These are phyloP conservation scores for Luehdorfia chinensis DNA, from an alignment of 1,140 invertebrate species.

Conservation along the genomic window DNA sequence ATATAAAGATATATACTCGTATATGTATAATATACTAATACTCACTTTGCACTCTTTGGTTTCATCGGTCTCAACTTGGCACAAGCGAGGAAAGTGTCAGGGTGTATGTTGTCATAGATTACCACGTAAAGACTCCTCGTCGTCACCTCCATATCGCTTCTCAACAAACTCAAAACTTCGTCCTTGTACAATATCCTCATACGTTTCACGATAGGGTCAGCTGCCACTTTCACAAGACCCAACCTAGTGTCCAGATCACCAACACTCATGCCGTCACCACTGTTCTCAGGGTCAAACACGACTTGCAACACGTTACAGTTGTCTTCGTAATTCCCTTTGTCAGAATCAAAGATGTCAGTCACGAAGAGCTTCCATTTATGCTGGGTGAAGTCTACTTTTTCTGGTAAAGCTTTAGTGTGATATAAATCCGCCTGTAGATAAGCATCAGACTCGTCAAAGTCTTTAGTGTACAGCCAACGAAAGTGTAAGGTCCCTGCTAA, in stretches of 20 bases:
- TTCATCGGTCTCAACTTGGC: slow-evolving; percentile 86
- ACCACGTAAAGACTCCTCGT: slow-evolving; percentile 89
- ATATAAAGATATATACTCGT: too few relatives aligned
- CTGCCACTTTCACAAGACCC: slow-evolving; percentile 84
- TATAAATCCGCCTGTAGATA: slow-evolving; percentile 86
- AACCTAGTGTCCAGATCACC: slow-evolving; percentile 89
- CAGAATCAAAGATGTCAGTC: slow-evolving; percentile 91
- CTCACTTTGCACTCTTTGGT: slow-evolving; percentile 84
- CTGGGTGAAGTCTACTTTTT: slow-evolving; percentile 79
- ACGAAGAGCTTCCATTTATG: slow-evolving; percentile 94
- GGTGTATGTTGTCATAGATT: slow-evolving; percentile 88
- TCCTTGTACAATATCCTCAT: slow-evolving; percentile 82
- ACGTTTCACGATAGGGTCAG: slow-evolving; percentile 75
- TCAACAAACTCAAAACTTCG: slow-evolving; percentile 80
- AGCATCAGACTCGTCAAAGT: slow-evolving; percentile 84
- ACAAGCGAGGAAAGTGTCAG: slow-evolving; percentile 89
- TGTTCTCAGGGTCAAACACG: slow-evolving; percentile 89
- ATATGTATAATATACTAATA: too few relatives aligned
- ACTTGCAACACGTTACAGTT: slow-evolving; percentile 91
- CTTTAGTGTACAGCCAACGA: slow-evolving; percentile 84
- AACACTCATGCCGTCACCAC: slow-evolving; percentile 82
- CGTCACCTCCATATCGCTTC: slow-evolving; percentile 82
- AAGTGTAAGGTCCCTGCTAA: slow-evolving; percentile 90
- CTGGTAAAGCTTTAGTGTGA: slow-evolving; percentile 76
- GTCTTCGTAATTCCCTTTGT: slow-evolving; percentile 82